Evolutionary conservation across 2,113 vertebrate species (phyloP).

Genomic region (Trogon melanurus): DNA sequence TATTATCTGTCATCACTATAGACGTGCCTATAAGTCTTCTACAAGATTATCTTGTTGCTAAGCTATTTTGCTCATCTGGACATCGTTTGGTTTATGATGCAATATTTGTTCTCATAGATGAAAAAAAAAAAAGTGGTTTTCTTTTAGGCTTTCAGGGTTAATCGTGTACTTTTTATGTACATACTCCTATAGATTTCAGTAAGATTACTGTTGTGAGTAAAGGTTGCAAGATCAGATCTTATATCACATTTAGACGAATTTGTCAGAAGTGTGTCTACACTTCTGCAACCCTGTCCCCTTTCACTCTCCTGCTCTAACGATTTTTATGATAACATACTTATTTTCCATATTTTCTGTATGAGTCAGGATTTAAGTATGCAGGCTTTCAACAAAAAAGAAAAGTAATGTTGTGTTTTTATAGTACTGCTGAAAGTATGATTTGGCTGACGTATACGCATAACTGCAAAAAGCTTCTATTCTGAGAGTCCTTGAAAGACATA

Average conservation of each 20-base stretch:
- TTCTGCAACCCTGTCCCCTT: background rate
- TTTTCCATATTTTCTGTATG: slow-evolving; percentile 5
- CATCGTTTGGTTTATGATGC: background rate
- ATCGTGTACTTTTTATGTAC: background rate
- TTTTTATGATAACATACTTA: background rate
- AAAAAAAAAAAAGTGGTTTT: background rate
- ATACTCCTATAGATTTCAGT: background rate
- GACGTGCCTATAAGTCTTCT: background rate
- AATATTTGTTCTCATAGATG: slow-evolving; percentile 6
- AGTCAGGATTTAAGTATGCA: background rate
- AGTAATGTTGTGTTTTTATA: background rate
- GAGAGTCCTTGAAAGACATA: background rate
- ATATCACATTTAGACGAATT: background rate
- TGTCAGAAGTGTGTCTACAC: background rate
- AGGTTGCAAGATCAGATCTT: background rate
- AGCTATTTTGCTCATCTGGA: slow-evolving; percentile 18
- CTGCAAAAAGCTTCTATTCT: background rate
- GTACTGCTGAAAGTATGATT: background rate
- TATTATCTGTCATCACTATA: background rate
- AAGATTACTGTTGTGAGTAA: background rate
- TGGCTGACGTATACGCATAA: background rate
- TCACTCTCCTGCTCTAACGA: background rate
- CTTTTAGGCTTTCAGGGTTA: background rate
- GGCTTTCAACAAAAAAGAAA: background rate
- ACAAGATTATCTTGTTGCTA: background rate